Percentiles rank a stretch among this genome's conserved stretches.
Conservation (phyloP, 2,113 vertebrate genomes). For the Ellobius talpinus region DNA sequence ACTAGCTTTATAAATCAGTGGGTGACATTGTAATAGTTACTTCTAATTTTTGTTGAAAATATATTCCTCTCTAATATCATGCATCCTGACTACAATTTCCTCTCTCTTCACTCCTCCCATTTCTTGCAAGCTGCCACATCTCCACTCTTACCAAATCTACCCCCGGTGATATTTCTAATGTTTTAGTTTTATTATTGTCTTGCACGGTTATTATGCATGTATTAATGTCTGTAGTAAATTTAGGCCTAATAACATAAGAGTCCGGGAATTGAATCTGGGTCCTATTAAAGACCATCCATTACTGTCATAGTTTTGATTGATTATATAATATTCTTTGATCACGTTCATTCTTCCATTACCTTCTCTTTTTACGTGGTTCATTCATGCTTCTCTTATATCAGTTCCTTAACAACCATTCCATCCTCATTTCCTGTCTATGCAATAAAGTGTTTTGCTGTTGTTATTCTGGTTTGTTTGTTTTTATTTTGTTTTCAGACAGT, state of each 20-base stretch:
- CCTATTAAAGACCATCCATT: not conserved
- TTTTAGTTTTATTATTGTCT: too few species aligned
- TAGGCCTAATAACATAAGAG: too few species aligned
- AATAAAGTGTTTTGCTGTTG: not conserved
- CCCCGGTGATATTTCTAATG: too few species aligned
- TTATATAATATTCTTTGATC: not conserved
- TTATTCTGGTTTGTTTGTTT: not conserved
- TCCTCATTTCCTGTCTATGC: not conserved
- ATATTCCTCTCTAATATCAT: too few species aligned
- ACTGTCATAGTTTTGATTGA: too few species aligned
- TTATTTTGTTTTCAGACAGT: not conserved
- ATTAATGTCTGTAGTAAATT: too few species aligned
- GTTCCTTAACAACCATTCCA: not conserved
- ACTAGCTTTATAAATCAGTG: not conserved
- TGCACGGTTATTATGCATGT: too few species aligned
- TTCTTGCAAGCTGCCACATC: not conserved
- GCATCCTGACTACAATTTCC: too few species aligned
- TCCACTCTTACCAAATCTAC: too few species aligned
- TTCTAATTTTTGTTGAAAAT: too few species aligned
- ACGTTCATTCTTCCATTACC: not conserved
- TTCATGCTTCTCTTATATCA: not conserved
- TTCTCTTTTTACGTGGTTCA: not conserved
- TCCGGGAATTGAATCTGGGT: not conserved
- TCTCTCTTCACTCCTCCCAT: not conserved
- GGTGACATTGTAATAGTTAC: too few species aligned